Evolutionary conservation across 35 echinoderm and acorn worm genomes (phyloP), one percentile per base, ranked within the genome.

Genomic region (Stichopus chloronotus): DNA sequence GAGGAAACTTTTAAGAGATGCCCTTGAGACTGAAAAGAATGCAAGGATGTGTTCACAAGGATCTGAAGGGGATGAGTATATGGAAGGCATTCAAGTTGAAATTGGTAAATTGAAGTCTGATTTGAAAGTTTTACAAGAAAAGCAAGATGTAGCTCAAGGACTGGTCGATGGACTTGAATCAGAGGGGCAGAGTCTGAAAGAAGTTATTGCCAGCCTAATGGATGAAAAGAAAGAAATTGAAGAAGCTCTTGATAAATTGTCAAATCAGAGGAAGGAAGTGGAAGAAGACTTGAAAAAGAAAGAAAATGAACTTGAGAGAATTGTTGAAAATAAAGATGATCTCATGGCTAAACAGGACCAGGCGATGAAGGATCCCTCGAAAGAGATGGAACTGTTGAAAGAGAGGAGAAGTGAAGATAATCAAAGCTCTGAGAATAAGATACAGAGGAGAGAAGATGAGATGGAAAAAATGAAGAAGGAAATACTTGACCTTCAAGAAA

Each of bases 201-300:
- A 91, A 53, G 17, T n/a, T 52, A 16, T 91, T n/a, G 76, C 17
- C 57, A 79, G n/a, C 9, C 43, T 57, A 19, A 58, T 21, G 10
- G 72, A 76, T 43, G 90, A 91, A 55, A 79, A 25, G 21, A 8
- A 55, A 53, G 63, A 91, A 16, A 9, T 78, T 9, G 20, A 79
- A 56, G 90, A 25, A 56, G 79, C 16, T 24, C 43, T 53, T 57
- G 6, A 19, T 13, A 25, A 56, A 19, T 22, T 91, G 72, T 16
- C 74, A 12, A 53, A 91, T 19, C 59, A 89, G 52, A 89, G 52
- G 59, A 52, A 43, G 25, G 87, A 89, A 9, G 52, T 63, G n/a
- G 65, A 74, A 53, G 60, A 89, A 8, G 25, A 89, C 22, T 43
- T 89, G 87, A 71, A 72, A 60, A 59, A 63, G 87, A 89, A 89